These are phyloP conservation scores for Scaptomyza graminum DNA, from an alignment of 1,140 invertebrate genomes.

Conservation along the genomic window DNA sequence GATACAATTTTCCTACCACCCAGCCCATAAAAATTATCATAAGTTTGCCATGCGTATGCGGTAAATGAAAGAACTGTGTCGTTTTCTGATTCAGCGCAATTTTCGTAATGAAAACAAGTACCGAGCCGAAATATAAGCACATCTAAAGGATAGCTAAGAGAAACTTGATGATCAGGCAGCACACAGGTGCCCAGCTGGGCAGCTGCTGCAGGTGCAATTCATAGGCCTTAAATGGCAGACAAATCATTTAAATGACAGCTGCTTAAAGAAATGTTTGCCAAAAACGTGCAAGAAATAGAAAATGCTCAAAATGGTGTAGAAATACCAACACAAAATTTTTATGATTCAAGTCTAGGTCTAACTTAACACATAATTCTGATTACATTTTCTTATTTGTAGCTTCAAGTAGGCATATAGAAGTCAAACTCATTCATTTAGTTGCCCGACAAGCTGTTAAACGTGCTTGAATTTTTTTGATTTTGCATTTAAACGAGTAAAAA, in stretches of 20 bases:
- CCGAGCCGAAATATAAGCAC: neutral
- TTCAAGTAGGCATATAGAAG: neutral
- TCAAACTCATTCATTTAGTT: constrained; percentile 6
- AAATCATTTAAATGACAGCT: neutral
- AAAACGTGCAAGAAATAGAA: neutral
- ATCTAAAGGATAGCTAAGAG: neutral
- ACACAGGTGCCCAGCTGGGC: neutral
- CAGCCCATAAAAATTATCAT: constrained; percentile 60
- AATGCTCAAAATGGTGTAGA: too few relatives aligned
- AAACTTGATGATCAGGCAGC: neutral
- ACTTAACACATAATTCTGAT: too few relatives aligned
- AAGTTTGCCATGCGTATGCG: constrained; percentile 43
- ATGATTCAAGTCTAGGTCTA: too few relatives aligned
- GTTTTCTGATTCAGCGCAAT: constrained; percentile 44
- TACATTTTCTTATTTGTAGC: too few relatives aligned
- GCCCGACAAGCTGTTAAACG: neutral
- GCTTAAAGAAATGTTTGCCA: neutral
- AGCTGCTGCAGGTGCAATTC: neutral
- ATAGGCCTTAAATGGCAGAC: constrained; percentile 12
- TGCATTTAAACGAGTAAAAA: constrained; percentile 15
- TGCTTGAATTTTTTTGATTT: constrained; percentile 11
- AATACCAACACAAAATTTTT: neutral
- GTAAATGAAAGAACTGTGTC: constrained; percentile 29
- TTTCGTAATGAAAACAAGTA: constrained; percentile 66
- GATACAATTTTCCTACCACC: constrained; percentile 17